Evolutionary conservation across 2,888 invertebrate species (phyloP).

Genomic region (Drosophila pseudotakahashii): DNA sequence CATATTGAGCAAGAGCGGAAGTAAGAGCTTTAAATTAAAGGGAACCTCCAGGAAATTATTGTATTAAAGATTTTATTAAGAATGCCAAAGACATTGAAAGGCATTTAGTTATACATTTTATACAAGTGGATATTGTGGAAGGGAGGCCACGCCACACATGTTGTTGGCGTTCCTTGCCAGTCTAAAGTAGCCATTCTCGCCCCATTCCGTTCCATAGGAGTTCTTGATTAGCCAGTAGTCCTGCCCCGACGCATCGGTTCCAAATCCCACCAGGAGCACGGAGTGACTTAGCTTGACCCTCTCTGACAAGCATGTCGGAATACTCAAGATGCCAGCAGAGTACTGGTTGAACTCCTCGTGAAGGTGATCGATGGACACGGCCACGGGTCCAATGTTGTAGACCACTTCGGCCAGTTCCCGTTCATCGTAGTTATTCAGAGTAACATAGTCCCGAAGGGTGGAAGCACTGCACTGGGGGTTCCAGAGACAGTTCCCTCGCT

Average conservation of each 20-base stretch:
- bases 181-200: slow-evolving; percentile 12
- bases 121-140: slow-evolving; percentile 7
- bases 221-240: slow-evolving; percentile 27
- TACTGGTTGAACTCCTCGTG: background rate
- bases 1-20: slow-evolving; percentile 1
- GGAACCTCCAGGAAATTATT: background rate
- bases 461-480: background rate
- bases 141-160: slow-evolving; percentile 11
- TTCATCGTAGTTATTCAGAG: slow-evolving; percentile 3
- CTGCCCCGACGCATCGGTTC: background rate
- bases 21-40: slow-evolving; percentile 17
- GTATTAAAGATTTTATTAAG: background rate
- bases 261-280: slow-evolving; percentile 12
- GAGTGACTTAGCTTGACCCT: background rate
- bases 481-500: background rate
- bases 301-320: background rate
- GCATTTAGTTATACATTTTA: background rate
- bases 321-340: background rate
- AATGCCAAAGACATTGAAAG: too few relatives aligned
- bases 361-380: background rate
- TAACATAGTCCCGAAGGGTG: background rate
- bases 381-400: slow-evolving; percentile 10
- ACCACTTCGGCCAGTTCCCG: slow-evolving; percentile 10
- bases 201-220: slow-evolving; percentile 12
- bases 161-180: slow-evolving; percentile 17